Evolutionary conservation across 2,113 vertebrate genomes (phyloP), one percentile per base, ranked within the genome.

Genomic region (Progne subis): DNA sequence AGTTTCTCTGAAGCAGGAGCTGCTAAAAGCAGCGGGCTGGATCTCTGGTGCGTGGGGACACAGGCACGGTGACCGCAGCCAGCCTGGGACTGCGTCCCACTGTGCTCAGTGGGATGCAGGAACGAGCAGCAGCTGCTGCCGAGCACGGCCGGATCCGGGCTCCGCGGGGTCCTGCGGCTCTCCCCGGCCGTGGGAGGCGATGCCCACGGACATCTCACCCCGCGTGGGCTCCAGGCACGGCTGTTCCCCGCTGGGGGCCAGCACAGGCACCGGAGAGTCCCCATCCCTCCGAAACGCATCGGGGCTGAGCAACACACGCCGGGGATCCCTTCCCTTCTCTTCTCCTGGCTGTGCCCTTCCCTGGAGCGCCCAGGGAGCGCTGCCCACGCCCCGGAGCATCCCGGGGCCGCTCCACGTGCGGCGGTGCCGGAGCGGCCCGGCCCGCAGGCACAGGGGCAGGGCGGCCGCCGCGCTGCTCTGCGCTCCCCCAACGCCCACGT

Each of bases 401-500:
- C 69, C 15, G 16, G 63, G 25, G 65, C 26, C 18, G 0, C 14
- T 78, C 88, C 92, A 21, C 43, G 88, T 49, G 94, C 9, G 52
- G 67, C 26, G 55, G 17, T 69, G 82, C 52, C 1, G 72, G 72
- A 74, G 81, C 59, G 82, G 88, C 75, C 93, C 5, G 91, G 82
- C 86, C 82, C 11, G 34, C 63, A 49, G 63, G 92, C 89, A 65
- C 71, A 79, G 91, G 84, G 89, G 84, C 92, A 92, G 96, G 91
- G 84, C 72, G 67, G 83, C 92, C 37, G 92, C 95, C 39, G 86
- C 71, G 86, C 84, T 11, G 78, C 91, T 88, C 9, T 6, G 94
- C 96, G 34, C 91, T 93, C 93, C 93, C 96, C 94, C 95, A 95
- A 82, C 97, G 97, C 98, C 97, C 97, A 98, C 98, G 98, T 94